Percentiles rank a stretch among this genome's conserved stretches.
Evolutionary conservation across 2,888 invertebrate species (phyloP).

Genomic region (Drosophila tanythrix): DNA sequence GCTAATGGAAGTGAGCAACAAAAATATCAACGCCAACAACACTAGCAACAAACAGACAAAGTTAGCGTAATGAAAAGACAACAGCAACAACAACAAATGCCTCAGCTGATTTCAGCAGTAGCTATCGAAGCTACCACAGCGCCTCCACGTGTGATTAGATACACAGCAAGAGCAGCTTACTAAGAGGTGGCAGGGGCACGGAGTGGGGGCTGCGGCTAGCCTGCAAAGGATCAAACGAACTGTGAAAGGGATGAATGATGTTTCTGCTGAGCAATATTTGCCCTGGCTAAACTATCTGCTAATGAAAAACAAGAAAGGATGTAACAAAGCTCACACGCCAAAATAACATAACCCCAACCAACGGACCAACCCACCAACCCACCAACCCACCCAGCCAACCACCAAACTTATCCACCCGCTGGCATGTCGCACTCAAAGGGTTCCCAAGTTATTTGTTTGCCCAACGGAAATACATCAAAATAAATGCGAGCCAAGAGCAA

Average conservation of each 20-base stretch:
- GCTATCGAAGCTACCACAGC: background rate
- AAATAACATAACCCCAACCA: background rate
- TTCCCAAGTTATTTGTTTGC: conserved; percentile 63
- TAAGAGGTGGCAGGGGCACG: conserved; percentile 26
- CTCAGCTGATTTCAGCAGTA: background rate
- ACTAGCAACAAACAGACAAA: conserved; percentile 23
- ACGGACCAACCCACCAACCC: conserved; percentile 7
- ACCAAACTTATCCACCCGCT: conserved; percentile 1
- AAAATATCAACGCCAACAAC: conserved; percentile 5
- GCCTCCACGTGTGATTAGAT: conserved; percentile 46
- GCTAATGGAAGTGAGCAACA: conserved; percentile 36
- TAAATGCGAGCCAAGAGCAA: conserved; percentile 61
- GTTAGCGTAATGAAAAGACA: conserved; percentile 28
- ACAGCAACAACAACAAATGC: conserved; percentile 5
- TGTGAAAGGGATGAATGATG: conserved; percentile 52
- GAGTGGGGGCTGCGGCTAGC: conserved; percentile 1
- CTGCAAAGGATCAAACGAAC: conserved; percentile 57
- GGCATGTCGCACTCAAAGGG: conserved; percentile 37
- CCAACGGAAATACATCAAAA: conserved; percentile 75
- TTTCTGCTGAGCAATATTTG: conserved; percentile 18
- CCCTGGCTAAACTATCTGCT: conserved; percentile 56
- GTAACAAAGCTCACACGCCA: conserved; percentile 15
- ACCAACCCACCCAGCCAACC: background rate
- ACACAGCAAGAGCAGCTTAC: conserved; percentile 27
- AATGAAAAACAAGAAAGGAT: conserved; percentile 65